Evolutionary conservation across 2,888 invertebrate genomes (phyloP).

Genomic region (Penaeus monodon): DNA sequence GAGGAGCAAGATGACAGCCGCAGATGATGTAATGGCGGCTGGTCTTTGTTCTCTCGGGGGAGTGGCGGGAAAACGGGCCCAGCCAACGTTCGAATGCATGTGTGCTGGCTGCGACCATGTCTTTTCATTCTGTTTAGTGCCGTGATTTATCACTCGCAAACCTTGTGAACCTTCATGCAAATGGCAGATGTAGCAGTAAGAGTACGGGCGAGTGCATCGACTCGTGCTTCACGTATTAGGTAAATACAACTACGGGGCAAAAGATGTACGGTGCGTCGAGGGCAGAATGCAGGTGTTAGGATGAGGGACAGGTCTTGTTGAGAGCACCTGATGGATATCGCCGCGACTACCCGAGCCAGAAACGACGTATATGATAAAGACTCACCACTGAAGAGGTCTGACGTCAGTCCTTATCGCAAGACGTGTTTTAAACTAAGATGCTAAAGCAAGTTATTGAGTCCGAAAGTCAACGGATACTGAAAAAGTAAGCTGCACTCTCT

Average conservation of each 20-base stretch:
- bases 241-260: neutral
- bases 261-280: neutral
- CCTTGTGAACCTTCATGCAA: conserved; percentile 42
- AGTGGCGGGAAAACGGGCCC: conserved; percentile 58
- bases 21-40: conserved; percentile 67
- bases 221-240: conserved; percentile 18
- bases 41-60: conserved; percentile 56
- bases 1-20: conserved; percentile 67
- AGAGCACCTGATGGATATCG: conserved; percentile 58
- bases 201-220: conserved; percentile 20
- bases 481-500: too few relatives aligned
- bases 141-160: conserved; percentile 41
- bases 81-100: conserved; percentile 58
- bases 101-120: conserved; percentile 49
- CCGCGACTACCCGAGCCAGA: conserved; percentile 32
- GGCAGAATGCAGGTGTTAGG: conserved; percentile 31
- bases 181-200: conserved; percentile 44
- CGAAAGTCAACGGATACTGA: neutral
- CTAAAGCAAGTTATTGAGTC: conserved; percentile 27
- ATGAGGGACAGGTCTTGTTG: conserved; percentile 52
- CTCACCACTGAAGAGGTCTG: conserved; percentile 31
- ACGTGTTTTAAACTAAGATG: conserved; percentile 55
- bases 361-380: conserved; percentile 47
- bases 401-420: conserved; percentile 39
- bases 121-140: conserved; percentile 36